Evolutionary conservation across 2,797 vertebrate species (phyloP), one percentile per base, ranked within the genome.

Genomic region (Lophura swinhoii): DNA sequence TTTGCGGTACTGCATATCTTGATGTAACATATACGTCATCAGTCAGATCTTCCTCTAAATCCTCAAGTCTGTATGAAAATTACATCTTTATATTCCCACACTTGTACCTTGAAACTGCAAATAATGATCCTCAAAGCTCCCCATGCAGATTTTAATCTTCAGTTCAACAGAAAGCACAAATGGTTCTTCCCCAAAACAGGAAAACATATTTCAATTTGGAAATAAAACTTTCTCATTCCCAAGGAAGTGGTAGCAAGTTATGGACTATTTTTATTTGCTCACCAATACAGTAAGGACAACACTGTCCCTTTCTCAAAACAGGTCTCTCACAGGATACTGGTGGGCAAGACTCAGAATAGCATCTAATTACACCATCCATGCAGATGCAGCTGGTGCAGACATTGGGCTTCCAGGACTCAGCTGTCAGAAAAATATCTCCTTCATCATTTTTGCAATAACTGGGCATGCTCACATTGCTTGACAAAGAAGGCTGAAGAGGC

Each of bases 201-300:
- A 9, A 68, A 83, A 51, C 6, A 12, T 60, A 58, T 48, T 59
- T 82, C 33, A 55, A 23, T n/a, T 39, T 41, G n/a, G 21, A 80
- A 91, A 86, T 49, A 76, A 37, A 81, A 24, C 12, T 59, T 67
- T 78, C 24, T 41, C 20, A 69, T 49, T 78, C 24, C 14, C 29
- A 58, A 59, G 49, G 44, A 58, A 31, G 69, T 35, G 84, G 26
- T 6, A 80, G 49, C 14, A 92, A 87, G 23, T 63, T 86, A 89
- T 21, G 21, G 74, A 58, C 26, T 79, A 9, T 22, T 87, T 89
- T 81, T 62, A 81, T 93, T 63, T n/a, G 14, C 98, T 97, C 95
- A 99, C 98, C 98, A 92, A 99, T 98, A 93, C 98, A 99, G 88
- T 99, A 99, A 72, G 98, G 98, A 96, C 98, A 99, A 90, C 98